Evolutionary conservation across 1,140 invertebrate genomes (phyloP).

Genomic region (Zaprionus ghesquierei): DNA sequence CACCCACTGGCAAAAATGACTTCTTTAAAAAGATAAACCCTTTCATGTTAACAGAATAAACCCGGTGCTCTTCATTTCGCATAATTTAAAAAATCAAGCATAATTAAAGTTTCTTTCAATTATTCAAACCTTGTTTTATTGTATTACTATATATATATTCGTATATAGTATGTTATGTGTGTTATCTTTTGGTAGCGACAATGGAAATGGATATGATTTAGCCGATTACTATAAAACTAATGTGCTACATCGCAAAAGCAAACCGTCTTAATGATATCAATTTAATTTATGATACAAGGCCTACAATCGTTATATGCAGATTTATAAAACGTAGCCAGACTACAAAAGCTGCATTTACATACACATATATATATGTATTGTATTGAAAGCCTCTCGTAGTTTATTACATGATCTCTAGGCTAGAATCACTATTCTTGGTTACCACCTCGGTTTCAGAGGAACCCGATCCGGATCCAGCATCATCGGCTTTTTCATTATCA

Average conservation of each 20-base stretch:
- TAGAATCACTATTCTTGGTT: slow-evolving; percentile 88
- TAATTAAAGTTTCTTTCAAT: slow-evolving; percentile 73
- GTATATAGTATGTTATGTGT: slow-evolving; percentile 43
- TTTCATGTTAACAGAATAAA: not conserved
- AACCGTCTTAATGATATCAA: slow-evolving; percentile 20
- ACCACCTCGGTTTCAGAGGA: slow-evolving; percentile 87
- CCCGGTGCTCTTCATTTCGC: slow-evolving; percentile 22
- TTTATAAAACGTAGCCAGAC: not conserved
- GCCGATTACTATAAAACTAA: slow-evolving; percentile 30
- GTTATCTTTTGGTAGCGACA: slow-evolving; percentile 50
- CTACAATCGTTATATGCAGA: not conserved
- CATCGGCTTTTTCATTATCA: slow-evolving; percentile 78
- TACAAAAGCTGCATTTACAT: not conserved
- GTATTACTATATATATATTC: slow-evolving; percentile 39
- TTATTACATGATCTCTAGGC: slow-evolving; percentile 87
- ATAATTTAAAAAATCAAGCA: slow-evolving; percentile 32
- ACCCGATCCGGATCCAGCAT: slow-evolving; percentile 84
- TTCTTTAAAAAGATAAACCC: not conserved
- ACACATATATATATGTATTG: not conserved
- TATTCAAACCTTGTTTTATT: slow-evolving; percentile 59
- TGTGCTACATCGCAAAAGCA: slow-evolving; percentile 23
- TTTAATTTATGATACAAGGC: slow-evolving; percentile 38
- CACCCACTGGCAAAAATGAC: not conserved
- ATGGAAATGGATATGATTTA: slow-evolving; percentile 54
- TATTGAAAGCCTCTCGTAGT: slow-evolving; percentile 16